Conservation (phyloP, 2,888 invertebrate genomes). For the Apocheima hispidaria region DNA sequence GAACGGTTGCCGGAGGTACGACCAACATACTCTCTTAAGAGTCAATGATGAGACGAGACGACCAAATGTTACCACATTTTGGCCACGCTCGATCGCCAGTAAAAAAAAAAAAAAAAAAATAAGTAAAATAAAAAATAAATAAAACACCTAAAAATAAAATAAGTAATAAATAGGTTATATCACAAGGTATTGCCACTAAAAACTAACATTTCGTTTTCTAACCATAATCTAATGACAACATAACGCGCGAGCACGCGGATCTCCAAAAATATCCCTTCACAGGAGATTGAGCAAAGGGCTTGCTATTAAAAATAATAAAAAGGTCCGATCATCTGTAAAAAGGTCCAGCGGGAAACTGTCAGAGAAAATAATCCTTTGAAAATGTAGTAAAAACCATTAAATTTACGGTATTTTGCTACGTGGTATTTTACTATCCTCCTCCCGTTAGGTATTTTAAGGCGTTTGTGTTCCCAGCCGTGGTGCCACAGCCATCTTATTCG, state of each 20-base stretch:
- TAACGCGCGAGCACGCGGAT: conserved; percentile 5
- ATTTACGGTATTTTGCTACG: not conserved
- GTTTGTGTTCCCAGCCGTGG: too few species aligned
- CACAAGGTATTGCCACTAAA: not conserved
- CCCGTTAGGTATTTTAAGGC: too few species aligned
- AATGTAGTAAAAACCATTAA: not conserved
- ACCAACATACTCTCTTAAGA: too few species aligned
- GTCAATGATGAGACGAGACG: too few species aligned
- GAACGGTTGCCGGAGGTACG: too few species aligned
- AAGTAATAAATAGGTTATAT: too few species aligned
- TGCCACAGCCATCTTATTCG: too few species aligned
- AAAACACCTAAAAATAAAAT: too few species aligned
- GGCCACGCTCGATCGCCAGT: too few species aligned
- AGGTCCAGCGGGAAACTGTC: conserved; percentile 4
- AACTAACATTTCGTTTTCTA: not conserved
- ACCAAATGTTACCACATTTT: not conserved
- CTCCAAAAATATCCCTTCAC: conserved; percentile 15
- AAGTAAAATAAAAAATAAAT: too few species aligned
- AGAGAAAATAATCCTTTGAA: conserved; percentile 18
- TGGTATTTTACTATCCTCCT: not conserved
- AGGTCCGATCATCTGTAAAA: conserved; percentile 22
- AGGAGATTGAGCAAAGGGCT: conserved; percentile 15
- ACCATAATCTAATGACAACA: not conserved
- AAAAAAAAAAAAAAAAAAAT: too few species aligned
- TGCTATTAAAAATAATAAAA: conserved; percentile 30